Conservation (phyloP, 2,797 vertebrate genomes). For the Simalia tracyae region DNA sequence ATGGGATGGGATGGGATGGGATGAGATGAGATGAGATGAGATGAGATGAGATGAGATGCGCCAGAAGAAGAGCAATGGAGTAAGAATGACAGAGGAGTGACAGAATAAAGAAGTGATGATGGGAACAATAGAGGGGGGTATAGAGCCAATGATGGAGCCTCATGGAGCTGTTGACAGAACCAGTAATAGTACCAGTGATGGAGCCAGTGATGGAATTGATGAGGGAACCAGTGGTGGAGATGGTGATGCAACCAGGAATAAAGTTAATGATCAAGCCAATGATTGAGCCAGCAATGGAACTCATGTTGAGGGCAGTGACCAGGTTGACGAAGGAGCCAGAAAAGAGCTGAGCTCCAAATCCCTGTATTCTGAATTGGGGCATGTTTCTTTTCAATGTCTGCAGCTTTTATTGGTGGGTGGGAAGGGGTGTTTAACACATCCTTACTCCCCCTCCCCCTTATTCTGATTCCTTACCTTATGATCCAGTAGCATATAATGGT, state of each 20-base stretch:
- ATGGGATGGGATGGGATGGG: not conserved
- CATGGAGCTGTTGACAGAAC: not conserved
- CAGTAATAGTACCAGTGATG: not conserved
- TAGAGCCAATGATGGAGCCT: not conserved
- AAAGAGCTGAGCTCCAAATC: not conserved
- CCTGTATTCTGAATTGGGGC: not conserved
- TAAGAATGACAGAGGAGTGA: not conserved
- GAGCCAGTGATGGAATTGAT: not conserved
- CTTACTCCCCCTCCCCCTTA: not conserved
- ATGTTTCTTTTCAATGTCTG: not conserved
- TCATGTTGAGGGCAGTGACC: not conserved
- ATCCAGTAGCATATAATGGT: not conserved
- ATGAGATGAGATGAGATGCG: not conserved
- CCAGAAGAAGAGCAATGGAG: not conserved
- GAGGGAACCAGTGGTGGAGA: not conserved
- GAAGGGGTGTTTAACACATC: not conserved
- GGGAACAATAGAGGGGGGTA: not conserved
- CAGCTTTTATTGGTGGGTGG: not conserved
- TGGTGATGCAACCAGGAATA: not conserved
- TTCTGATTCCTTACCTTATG: not conserved
- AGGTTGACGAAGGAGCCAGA: not conserved
- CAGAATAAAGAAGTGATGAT: not conserved
- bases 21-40: not conserved
- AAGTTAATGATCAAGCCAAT: not conserved
- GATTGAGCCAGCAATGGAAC: not conserved